Evolutionary conservation across 2,113 vertebrate species (phyloP).

Genomic region (Todiramphus chloris): DNA sequence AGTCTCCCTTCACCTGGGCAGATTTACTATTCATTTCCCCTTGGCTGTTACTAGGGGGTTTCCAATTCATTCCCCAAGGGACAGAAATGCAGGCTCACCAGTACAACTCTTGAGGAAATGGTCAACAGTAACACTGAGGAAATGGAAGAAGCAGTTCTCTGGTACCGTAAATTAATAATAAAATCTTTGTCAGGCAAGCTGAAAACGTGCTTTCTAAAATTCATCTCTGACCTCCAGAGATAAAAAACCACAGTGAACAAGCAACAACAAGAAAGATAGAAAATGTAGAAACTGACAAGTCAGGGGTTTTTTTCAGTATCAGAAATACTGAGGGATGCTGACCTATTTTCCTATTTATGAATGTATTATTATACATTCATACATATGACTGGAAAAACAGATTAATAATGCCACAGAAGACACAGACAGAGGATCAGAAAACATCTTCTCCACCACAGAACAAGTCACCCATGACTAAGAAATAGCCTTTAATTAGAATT

Average conservation of each 20-base stretch:
- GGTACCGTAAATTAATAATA: background rate
- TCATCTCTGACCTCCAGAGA: background rate
- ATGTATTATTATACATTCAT: background rate
- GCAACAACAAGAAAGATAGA: background rate
- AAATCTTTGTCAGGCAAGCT: background rate
- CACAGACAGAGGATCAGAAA: background rate
- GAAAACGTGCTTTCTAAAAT: background rate
- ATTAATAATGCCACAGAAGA: background rate
- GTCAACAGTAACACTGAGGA: background rate
- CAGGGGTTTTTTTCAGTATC: background rate
- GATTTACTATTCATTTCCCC: background rate
- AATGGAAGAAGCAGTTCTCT: background rate
- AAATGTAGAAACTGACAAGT: background rate
- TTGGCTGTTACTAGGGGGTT: background rate
- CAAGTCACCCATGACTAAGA: background rate
- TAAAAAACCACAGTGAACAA: background rate
- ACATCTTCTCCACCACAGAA: background rate
- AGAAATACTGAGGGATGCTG: background rate
- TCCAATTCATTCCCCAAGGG: background rate
- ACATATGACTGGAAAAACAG: background rate
- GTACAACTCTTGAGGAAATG: background rate
- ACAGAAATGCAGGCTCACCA: background rate
- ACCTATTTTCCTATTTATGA: slow-evolving; percentile 9
- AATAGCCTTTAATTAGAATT: background rate
- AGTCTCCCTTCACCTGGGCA: background rate